Base-by-base conservation (phyloP, 2,888 invertebrate species). In the Parnassius glacialis region DNA sequence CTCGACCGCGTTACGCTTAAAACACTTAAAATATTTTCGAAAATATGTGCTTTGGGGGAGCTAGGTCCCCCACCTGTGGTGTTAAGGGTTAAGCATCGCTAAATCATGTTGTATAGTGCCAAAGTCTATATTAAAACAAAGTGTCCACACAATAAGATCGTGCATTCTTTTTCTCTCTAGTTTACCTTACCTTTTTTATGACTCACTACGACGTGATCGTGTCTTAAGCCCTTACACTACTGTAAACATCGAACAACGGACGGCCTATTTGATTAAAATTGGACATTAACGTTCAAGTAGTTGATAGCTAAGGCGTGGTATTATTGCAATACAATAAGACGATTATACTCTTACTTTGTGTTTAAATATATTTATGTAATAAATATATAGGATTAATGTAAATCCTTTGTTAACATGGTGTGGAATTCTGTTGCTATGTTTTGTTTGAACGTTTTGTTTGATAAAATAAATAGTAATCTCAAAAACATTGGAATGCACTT, bases 211-310 rank as follows among this genome's bases (percentile, higher is more conserved):
- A 57, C 43, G 44, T 58, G 58, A 58, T 62, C 54, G 58, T 41
- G 9, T 55, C 44, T 58, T 25, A 50, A 20, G 52, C 45, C 11
- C 60, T 45, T 16, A 48, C 50, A 58, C 54, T 25, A 47, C 12
- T 43, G 47, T 47, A 16, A 42, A 25, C 50, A 44, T 53, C 57
- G 45, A 62, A 58, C 61, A 52, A 61, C 57, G 62, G 45, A 54
- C 54, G 54, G 45, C 52, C 55, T 59, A 62, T 62, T 62, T 62
- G 62, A 62, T 62, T 59, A 55, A 55, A 54, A 52, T 59, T 59
- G 57, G 34, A 58, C 62, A 54, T 59, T 50, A 55, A 60, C 43
- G 52, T 53, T 57, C 48, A 55, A 61, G 61, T 48, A 41, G 48
- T 48, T 48, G 53, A 53, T 13, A 13, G 51, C 12, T 16, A 43